Conservation (phyloP, 2,797 vertebrate genomes). For the Dicrostonyx torquatus region DNA sequence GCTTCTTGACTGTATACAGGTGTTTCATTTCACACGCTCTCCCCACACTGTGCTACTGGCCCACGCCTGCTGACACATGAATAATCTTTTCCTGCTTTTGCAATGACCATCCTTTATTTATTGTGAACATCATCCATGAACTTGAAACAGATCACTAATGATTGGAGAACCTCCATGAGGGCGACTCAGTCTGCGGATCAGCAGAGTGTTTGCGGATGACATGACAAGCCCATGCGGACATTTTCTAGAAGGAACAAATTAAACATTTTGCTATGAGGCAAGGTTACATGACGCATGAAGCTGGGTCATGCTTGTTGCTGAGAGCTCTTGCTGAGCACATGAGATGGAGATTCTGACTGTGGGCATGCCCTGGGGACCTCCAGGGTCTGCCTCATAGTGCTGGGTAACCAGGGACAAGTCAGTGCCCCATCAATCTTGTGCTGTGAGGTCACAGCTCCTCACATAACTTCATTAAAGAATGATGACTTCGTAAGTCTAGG, state of each 20-base stretch:
- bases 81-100: neutral
- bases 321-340: neutral
- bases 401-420: conserved; percentile 24
- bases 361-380: neutral
- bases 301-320: neutral
- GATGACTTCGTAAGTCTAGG: neutral
- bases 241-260: neutral
- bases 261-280: neutral
- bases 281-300: neutral
- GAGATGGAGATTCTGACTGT: neutral
- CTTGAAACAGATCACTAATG: neutral
- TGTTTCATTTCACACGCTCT: neutral
- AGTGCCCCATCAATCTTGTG: conserved; percentile 20
- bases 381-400: neutral
- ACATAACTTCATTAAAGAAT: neutral
- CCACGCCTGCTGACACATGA: neutral
- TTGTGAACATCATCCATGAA: neutral
- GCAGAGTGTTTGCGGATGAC: neutral
- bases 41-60: no score
- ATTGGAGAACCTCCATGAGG: neutral
- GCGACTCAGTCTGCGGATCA: neutral
- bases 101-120: neutral
- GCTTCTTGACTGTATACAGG: neutral
- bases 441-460: conserved; percentile 3
- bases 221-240: neutral